Base-by-base conservation (phyloP, 2,888 invertebrate genomes). In the Spodoptera exigua region DNA sequence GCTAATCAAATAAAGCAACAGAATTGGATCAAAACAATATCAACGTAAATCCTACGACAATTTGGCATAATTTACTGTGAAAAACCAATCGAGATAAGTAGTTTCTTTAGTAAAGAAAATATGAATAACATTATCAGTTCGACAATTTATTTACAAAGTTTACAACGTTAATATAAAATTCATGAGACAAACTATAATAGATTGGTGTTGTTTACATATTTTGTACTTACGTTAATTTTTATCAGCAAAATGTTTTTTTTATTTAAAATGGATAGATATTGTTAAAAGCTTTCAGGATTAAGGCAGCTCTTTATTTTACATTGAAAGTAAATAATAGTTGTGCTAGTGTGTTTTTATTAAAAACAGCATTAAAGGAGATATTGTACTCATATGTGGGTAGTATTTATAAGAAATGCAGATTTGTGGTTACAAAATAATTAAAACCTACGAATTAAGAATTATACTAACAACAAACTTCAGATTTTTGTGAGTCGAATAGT, bases 131-230 rank as follows among this genome's bases (percentile, higher is more conserved):
- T 55, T 56, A 56, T 61, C 39, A 56, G 49, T 75, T 75, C 53
- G 47, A 39, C 60, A 61, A 52, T 61, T 61, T 63, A 62, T 58
- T 44, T 35, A 12, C 40, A 61, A 70, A 75, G 34, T 70, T 74
- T 63, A 35, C 12, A 36, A 17, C 37, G 53, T 39, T 48, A 3
- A 68, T 68, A 64, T 73, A 36, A 61, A 70, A 76, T 76, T 76
- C 63, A 70, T 70, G 61, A 75, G 68, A 61, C 36, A 58, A 49
- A 43, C 43, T 48, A 17, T 35, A 43, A 66, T 49, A 48, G 16
- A 72, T 56, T 47, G 39, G 16, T 52, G 39, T 66, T 61, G 13
- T 66, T 72, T 16, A n/a, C 17, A 47, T 51, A 51, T n/a, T n/a
- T n/a, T 9, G 27, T 27, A 45, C 44, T 40, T 58, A 37, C 5